Conservation (phyloP, 2,888 invertebrate species). For the Zeuzera pyrina region DNA sequence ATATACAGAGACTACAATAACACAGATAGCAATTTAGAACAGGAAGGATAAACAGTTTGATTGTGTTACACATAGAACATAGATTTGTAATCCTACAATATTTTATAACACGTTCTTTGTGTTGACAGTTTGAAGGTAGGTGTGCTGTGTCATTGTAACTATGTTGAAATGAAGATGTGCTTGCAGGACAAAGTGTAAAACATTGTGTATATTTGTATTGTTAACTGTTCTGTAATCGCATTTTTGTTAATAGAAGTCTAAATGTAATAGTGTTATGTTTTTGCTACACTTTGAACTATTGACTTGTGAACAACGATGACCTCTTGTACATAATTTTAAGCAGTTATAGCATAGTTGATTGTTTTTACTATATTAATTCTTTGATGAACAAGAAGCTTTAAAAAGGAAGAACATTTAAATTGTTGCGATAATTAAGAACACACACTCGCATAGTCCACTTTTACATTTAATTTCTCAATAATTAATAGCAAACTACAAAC, state of each 20-base stretch:
- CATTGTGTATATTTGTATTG: not conserved
- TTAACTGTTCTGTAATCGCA: not conserved
- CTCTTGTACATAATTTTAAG: conserved; percentile 3
- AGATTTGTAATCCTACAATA: too few species aligned
- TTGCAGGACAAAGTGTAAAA: too few species aligned
- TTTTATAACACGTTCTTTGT: not conserved
- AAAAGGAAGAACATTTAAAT: too few species aligned
- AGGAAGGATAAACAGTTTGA: too few species aligned
- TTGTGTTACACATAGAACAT: too few species aligned
- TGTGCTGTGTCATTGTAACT: not conserved
- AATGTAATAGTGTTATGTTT: conserved; percentile 1
- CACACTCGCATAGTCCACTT: too few species aligned
- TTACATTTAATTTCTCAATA: too few species aligned
- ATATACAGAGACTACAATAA: too few species aligned
- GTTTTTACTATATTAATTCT: conserved; percentile 2
- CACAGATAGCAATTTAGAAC: too few species aligned
- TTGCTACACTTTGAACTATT: conserved; percentile 1
- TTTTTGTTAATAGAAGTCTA: conserved; percentile 1
- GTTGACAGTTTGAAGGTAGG: conserved; percentile 1
- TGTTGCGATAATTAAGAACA: too few species aligned
- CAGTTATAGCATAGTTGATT: conserved; percentile 4
- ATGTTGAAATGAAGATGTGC: not conserved
- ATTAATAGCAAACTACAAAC: too few species aligned
- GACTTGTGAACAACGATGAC: conserved; percentile 5
- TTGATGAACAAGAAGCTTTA: not conserved